phyloP scores from a whole-genome alignment of 2,888 invertebrate species.

The Aphidoletes aphidimyza region DNA sequence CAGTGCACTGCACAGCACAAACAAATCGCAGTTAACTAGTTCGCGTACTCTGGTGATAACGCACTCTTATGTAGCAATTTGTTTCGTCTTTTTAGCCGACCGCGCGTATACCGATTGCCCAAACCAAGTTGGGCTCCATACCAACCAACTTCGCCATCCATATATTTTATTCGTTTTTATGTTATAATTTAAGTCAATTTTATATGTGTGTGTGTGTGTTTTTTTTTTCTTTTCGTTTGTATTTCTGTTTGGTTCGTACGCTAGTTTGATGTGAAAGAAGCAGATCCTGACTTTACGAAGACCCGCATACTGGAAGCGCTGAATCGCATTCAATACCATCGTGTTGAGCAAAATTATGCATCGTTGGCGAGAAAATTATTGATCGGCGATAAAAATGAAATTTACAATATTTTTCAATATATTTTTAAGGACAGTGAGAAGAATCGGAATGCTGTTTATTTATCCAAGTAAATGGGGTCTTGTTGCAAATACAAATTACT shows the following conservation, averaged over 20 bases:
- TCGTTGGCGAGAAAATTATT: conserved; percentile 67
- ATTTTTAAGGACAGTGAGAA: conserved; percentile 78
- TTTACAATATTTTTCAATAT: conserved; percentile 85
- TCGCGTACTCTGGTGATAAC: background rate
- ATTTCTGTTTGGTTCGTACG: background rate
- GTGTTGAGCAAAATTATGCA: conserved; percentile 66
- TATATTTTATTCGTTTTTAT: conserved; percentile 38
- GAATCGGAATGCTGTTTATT: conserved; percentile 83
- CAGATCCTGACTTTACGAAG: conserved; percentile 80
- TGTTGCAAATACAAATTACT: background rate
- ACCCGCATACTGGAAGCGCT: conserved; percentile 77
- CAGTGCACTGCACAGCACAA: no score
- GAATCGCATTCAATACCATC: conserved; percentile 82
- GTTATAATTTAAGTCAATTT: conserved; percentile 37
- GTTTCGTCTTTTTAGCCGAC: conserved; percentile 12
- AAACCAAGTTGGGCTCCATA: background rate
- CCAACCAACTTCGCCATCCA: background rate
- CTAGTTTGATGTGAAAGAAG: conserved; percentile 76
- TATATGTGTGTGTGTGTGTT: no score
- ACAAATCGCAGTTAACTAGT: background rate
- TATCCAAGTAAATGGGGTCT: conserved; percentile 67
- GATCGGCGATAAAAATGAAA: conserved; percentile 77
- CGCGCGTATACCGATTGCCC: background rate
- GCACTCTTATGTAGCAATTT: background rate
- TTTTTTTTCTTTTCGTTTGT: conserved; percentile 54